Base-by-base conservation (phyloP, 2,888 invertebrate genomes). In the Eupsilia transversa region DNA sequence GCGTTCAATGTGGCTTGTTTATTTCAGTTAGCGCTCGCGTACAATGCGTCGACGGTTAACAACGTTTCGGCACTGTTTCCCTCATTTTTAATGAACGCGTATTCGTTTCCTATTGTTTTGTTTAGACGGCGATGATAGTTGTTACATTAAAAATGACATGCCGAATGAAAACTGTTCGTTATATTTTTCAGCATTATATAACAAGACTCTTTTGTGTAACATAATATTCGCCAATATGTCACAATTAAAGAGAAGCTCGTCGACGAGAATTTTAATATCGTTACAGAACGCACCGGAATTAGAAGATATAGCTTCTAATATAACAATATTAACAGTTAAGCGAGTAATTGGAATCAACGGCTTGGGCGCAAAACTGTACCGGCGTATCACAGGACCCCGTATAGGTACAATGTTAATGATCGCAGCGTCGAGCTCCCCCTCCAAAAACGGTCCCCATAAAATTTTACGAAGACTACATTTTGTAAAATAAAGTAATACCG, bases 401-500 rank as follows among this genome's bases (percentile, higher is more conserved):
- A 90, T 92, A 93, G 91, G 91, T 91, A 90, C 89, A 81, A 85
- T 89, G 89, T 91, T 94, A 94, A 94, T 93, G 93, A 91, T 89
- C 86, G 84, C 86, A 84, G 86, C 87, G 87, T 80, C 88, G 78
- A 79, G 86, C 85, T 86, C 87, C 91, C 91, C 90, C 89, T 89
- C 90, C 89, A 89, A 89, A 92, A 94, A 92, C 91, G 93, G 90
- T 88, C 82, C 80, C 84, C 90, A 93, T 95, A 94, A 94, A 94
- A 94, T 95, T 94, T 94, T 94, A 95, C 91, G 92, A 87, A 89
- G 92, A 92, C 91, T 93, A 93, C 92, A 93, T 93, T 94, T 93
- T 92, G 91, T 92, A 92, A 93, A 94, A 94, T 94, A 93, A 93
- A 93, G 92, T 91, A 91, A 92, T 92, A 91, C 87, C 85, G 79